Conservation (phyloP, 2,888 invertebrate genomes). For the Phasia obesa region DNA sequence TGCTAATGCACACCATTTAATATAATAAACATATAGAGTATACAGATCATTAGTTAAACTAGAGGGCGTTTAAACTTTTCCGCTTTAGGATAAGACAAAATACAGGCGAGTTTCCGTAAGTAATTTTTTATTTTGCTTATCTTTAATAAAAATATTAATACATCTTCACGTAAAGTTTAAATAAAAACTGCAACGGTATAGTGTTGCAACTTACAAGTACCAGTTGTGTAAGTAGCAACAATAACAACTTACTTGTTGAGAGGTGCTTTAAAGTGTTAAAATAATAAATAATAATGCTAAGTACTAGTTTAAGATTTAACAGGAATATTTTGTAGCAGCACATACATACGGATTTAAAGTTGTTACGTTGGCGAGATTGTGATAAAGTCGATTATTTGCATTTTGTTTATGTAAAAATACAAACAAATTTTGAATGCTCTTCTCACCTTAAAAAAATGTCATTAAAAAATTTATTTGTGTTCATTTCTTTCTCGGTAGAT, state of each 20-base stretch:
- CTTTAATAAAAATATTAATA: not conserved
- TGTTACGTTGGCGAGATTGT: not conserved
- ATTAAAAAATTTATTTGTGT: too few relatives aligned
- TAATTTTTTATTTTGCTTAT: not conserved
- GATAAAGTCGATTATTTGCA: not conserved
- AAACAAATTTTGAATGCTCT: not conserved
- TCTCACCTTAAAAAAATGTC: too few relatives aligned
- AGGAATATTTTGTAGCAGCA: constrained; percentile 67
- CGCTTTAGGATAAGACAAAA: too few relatives aligned
- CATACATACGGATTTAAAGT: not conserved
- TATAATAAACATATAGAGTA: too few relatives aligned
- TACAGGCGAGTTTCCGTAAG: not conserved
- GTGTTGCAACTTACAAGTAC: constrained; percentile 32
- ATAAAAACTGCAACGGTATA: not conserved
- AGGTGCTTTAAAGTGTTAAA: constrained; percentile 80
- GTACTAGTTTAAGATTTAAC: constrained; percentile 80
- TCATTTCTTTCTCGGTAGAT: too few relatives aligned
- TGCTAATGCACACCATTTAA: too few relatives aligned
- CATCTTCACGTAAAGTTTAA: not conserved
- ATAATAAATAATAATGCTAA: constrained; percentile 81
- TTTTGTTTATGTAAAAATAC: not conserved
- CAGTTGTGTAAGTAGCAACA: constrained; percentile 45
- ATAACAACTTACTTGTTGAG: constrained; percentile 77
- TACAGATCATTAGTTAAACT: not conserved
- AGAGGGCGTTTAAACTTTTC: not conserved